Evolutionary conservation across 2,797 vertebrate species (phyloP).

Genomic region (Phataginus tetradactyla): DNA sequence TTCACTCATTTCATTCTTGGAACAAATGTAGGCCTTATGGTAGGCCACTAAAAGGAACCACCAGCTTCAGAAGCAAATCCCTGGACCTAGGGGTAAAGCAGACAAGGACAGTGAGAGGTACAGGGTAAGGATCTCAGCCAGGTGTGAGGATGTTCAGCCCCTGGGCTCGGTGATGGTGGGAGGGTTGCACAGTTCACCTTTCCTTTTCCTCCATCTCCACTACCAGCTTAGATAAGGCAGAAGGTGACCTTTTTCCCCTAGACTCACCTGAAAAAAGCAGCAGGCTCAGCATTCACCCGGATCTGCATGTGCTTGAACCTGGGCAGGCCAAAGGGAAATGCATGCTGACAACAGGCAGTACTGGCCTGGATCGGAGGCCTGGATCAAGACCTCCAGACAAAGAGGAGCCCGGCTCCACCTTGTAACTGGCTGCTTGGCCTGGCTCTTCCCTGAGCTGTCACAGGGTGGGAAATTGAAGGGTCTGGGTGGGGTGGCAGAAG

Average conservation of each 20-base stretch:
- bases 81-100: not conserved
- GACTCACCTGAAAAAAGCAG: constrained; percentile 96
- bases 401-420: not conserved
- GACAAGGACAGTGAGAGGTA: not conserved
- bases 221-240: not conserved
- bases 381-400: not conserved
- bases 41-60: not conserved
- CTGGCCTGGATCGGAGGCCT: not conserved
- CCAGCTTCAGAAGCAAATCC: not conserved
- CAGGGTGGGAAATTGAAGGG: not conserved
- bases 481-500: not conserved
- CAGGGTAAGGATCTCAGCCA: not conserved
- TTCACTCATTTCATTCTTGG: not conserved
- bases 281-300: constrained; percentile 96
- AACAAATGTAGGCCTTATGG: not conserved
- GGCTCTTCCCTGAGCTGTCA: not conserved
- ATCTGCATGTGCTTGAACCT: constrained; percentile 99
- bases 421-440: not conserved
- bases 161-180: not conserved
- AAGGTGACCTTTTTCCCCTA: fast-evolving
- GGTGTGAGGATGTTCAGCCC: not conserved
- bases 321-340: constrained; percentile 42
- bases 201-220: not conserved
- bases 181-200: not conserved
- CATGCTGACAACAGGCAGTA: not conserved